Evolutionary conservation across 2,888 invertebrate genomes (phyloP), one percentile per base, ranked within the genome.

Genomic region (Yponomeuta malinellus): DNA sequence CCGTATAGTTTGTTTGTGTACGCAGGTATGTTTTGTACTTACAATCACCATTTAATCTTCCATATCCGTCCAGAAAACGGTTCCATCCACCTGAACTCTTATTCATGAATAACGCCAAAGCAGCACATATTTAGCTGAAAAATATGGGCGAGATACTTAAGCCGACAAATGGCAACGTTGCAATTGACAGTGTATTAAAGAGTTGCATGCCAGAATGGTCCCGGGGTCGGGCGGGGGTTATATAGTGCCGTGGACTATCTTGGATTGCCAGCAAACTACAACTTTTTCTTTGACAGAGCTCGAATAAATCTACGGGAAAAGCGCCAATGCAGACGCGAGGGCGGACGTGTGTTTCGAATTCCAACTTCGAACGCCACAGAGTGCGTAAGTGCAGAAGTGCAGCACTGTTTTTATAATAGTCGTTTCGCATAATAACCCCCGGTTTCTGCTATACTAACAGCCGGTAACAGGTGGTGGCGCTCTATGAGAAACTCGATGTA

Each of bases 161-260:
- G 85, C 80, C 83, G 89, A 92, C 88, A 90, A 91, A 92, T 90
- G 85, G 91, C 86, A 80, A 81, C 85, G 83, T 85, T 92, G 91
- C 89, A 88, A 89, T 90, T 90, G 91, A 91, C 91, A 90, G 88
- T 87, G 87, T 89, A 90, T 89, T 90, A 89, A 90, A 88, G 88
- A 89, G 87, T 81, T 84, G 84, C 85, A 88, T 90, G 90, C 90
- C 89, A 90, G 83, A 85, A 87, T 84, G 82, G 82, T 63, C 70
- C 43, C 12, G 63, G 48, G 65, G 10, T 15, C 15, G 52, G 59
- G 73, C 71, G 72, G 72, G 23, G 71, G 48, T 29, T 23, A 43
- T 68, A 72, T 72, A 74, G 71, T 73, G 48, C 71, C 63, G 67
- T 23, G 33, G 67, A 63, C 48, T 84, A 81, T 84, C 81, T 81